Evolutionary conservation across 2,113 vertebrate species (phyloP), one percentile per base, ranked within the genome.

Genomic region (Trinectes maculatus): DNA sequence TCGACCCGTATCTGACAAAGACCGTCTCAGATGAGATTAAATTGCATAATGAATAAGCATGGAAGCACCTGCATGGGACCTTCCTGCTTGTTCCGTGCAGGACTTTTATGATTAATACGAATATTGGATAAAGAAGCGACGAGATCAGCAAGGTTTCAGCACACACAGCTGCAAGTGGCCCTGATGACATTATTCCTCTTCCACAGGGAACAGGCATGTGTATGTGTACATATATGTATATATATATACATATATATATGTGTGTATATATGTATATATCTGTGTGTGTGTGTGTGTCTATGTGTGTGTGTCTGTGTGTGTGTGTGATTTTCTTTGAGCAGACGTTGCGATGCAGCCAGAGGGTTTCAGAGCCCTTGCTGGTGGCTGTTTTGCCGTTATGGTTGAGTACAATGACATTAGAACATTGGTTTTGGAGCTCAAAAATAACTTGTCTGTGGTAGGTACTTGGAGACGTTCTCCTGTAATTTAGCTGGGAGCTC

Each of bases 391-490:
- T 62, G 74, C 64, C 77, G 79, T 79, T 67, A 67, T 66, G 83
- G 63, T 83, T 76, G 83, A 83, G 78, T 74, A 87, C 77, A 82
- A 70, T 85, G 85, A 85, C 84, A 88, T 87, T 87, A 84, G 80
- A 87, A 79, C 66, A 73, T 80, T 83, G 86, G 83, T 89, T 88
- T 83, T 36, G 25, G 71, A 12, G 34, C 66, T 51, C 86, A 86
- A 87, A 89, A 91, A 91, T 87, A 91, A 81, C 85, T 72, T 31
- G 59, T 43, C 76, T 90, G 89, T 87, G 91, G 89, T 90, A 82
- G 84, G 82, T 87, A 79, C 42, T 79, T 84, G 80, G 82, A 68
- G 71, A 60, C 37, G 18, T 66, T 64, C 71, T 75, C 80, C 83
- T 87, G 79, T 88, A 87, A 88, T 87, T 87, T 87, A 76, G 74